phyloP scores from a whole-genome alignment of 2,113 vertebrate species.

The Erinaceus europaeus region DNA sequence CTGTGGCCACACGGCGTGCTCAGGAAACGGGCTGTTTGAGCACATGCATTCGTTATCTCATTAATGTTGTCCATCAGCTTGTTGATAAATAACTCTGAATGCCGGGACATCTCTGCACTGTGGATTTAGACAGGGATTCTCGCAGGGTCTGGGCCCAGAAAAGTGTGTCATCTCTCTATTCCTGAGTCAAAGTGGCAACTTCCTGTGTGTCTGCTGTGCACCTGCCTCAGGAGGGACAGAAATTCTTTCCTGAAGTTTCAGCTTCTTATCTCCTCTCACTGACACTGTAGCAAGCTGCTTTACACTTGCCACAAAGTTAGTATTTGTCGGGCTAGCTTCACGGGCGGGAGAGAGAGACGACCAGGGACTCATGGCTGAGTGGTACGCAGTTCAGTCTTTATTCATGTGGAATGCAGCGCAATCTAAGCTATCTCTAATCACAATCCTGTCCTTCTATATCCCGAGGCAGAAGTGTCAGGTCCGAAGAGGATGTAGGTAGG shows the following conservation, averaged over 20 bases:
- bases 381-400: too few species aligned
- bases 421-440: too few species aligned
- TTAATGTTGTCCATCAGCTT: too few species aligned
- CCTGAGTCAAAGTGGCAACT: neutral
- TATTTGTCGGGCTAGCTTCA: neutral
- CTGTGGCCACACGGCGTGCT: neutral
- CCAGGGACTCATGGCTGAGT: too few species aligned
- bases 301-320: neutral
- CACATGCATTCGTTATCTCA: neutral
- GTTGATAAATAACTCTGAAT: too few species aligned
- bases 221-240: neutral
- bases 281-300: neutral
- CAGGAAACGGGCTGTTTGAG: neutral
- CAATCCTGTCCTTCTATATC: too few species aligned
- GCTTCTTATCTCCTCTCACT: neutral
- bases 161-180: neutral
- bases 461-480: too few species aligned
- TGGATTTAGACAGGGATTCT: too few species aligned
- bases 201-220: too few species aligned
- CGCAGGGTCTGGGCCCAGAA: fast-evolving
- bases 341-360: too few species aligned
- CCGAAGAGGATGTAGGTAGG: too few species aligned
- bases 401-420: too few species aligned
- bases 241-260: neutral
- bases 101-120: neutral